Evolutionary conservation across 2,113 vertebrate species (phyloP), one percentile per base, ranked within the genome.

Genomic region (Laterallus jamaicensis): DNA sequence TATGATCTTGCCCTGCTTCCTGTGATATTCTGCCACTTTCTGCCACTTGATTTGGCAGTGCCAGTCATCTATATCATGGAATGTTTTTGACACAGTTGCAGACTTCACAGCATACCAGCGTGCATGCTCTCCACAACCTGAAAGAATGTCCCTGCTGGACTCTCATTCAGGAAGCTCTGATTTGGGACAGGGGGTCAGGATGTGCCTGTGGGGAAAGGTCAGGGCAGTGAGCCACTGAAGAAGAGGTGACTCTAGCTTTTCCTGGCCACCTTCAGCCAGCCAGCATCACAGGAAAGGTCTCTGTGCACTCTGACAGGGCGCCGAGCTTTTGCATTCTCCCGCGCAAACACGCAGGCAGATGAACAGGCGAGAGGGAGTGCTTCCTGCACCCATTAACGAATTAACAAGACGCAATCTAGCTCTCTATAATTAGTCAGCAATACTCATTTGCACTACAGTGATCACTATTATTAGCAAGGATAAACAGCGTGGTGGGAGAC

Each of bases 401-500:
- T 78, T 81, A 97, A 64, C 32, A 89, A 64, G 69, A 67, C 1
- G 16, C n/a, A 78, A 86, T 83, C 52, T 88, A 90, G 71, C 25
- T 69, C 76, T 69, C 6, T 59, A 21, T 79, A 95, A 92, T 95
- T 92, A 96, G 80, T 35, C 66, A 92, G 39, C 12, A 31, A 88
- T 64, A 90, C 64, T 88, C 83, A 82, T 91, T 91, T 74, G 52
- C 86, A 40, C 52, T 35, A 9, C 54, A 69, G 62, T 15, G 74
- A 88, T 92, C 80, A 64, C 60, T 60, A 7, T 70, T 49, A 85
- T 86, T 84, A 89, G 62, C 0, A 0, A 86, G 39, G 84, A 52
- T 22, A 79, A 71, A 54, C 31, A 78, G 39, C 28, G 2, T 11
- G 52, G 62, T 29, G 19, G 58, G 67, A 88, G 54, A 67, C 24